Evolutionary conservation across 37 sponge, comb jelly and placozoan genomes (phyloP).

Genomic region (Chondrosia reniformis): DNA sequence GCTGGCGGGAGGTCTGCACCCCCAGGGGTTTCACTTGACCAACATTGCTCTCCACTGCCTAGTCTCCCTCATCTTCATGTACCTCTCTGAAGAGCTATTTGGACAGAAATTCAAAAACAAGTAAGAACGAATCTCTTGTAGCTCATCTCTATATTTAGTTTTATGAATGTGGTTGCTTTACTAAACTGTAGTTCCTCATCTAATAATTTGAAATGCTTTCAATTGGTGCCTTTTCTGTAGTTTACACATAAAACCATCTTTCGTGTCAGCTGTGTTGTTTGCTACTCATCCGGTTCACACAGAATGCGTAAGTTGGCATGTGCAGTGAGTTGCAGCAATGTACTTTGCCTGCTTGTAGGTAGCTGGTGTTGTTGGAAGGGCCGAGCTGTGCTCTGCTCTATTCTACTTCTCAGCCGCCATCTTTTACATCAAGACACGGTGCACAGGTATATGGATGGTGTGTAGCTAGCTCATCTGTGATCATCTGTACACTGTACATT

Average conservation of each 20-base stretch:
- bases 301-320: conserved; percentile 39
- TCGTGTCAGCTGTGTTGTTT: conserved; percentile 21
- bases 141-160: no score
- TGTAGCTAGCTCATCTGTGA: no score
- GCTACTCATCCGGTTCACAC: conserved; percentile 50
- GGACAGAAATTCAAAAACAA: no score
- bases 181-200: no score
- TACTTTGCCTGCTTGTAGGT: not conserved
- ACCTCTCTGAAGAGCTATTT: no score
- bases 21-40: conserved; percentile 47
- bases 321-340: not conserved
- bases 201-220: no score
- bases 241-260: not conserved
- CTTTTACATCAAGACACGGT: no score
- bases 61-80: conserved; percentile 24
- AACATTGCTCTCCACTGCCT: conserved; percentile 58
- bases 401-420: conserved; percentile 35
- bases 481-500: no score
- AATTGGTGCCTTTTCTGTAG: no score
- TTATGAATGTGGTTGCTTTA: no score
- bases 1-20: conserved; percentile 52
- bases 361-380: conserved; percentile 80
- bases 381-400: conserved; percentile 71
- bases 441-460: no score
- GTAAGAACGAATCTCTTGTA: no score